Percentiles rank a stretch among this genome's conserved stretches.
These are phyloP conservation scores for Sialia sialis DNA, from an alignment of 2,113 vertebrate genomes.

Conservation along the genomic window DNA sequence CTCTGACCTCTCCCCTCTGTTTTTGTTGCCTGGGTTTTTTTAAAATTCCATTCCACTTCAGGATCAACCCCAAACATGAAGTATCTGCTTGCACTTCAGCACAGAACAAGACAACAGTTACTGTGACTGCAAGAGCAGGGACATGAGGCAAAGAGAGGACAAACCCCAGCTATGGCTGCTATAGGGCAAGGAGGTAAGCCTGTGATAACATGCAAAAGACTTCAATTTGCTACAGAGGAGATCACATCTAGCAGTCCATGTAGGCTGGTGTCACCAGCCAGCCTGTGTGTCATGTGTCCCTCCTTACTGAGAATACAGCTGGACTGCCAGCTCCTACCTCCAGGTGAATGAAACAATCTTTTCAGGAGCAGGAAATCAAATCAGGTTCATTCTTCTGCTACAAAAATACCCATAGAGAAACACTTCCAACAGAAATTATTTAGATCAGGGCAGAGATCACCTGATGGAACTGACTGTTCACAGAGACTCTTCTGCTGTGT, in stretches of 20 bases:
- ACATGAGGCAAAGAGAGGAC: background rate
- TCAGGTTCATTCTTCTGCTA: background rate
- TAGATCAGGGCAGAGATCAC: background rate
- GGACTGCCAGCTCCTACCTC: background rate
- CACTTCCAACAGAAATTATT: background rate
- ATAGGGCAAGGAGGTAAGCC: background rate
- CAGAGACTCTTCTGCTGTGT: background rate
- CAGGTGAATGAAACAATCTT: background rate
- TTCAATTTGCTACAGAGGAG: background rate
- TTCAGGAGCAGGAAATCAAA: background rate
- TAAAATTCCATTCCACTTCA: background rate
- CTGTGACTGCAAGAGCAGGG: background rate
- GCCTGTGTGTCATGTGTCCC: accelerated
- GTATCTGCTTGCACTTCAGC: background rate
- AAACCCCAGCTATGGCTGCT: background rate
- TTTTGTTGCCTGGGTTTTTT: too few relatives aligned
- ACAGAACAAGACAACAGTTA: background rate
- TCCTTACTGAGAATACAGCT: background rate
- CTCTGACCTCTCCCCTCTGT: background rate
- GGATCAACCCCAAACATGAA: background rate
- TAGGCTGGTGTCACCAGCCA: background rate
- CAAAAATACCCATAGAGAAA: background rate
- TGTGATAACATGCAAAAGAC: background rate
- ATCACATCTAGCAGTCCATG: background rate
- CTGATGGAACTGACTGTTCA: accelerated